Percentiles rank a stretch among this genome's conserved stretches.
Conservation (phyloP, 2,888 invertebrate genomes). For the Steromphala cineraria region DNA sequence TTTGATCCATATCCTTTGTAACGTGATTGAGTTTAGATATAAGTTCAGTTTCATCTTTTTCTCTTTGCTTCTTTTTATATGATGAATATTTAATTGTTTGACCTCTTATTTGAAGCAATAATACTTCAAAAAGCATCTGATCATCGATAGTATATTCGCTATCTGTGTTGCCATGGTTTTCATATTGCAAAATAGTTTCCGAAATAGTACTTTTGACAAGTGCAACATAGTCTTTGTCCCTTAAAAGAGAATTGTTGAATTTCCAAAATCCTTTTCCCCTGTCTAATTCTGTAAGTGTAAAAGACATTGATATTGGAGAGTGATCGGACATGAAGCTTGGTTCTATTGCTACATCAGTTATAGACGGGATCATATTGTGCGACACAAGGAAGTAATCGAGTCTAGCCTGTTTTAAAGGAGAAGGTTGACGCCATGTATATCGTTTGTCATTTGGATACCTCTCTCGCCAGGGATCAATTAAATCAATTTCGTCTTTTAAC, state of each 20-base stretch:
- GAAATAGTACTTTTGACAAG: neutral
- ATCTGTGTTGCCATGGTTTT: too few relatives aligned
- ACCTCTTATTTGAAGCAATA: too few relatives aligned
- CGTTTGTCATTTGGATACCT: neutral
- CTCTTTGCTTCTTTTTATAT: too few relatives aligned
- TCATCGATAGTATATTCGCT: too few relatives aligned
- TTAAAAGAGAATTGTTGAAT: constrained; percentile 21
- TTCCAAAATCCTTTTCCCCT: constrained; percentile 26
- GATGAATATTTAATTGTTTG: too few relatives aligned
- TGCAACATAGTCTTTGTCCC: neutral
- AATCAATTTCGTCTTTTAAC: constrained; percentile 16
- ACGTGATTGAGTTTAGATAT: too few relatives aligned
- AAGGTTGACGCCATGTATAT: constrained; percentile 15
- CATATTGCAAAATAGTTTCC: too few relatives aligned
- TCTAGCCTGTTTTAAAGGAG: constrained; percentile 23
- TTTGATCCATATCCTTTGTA: too few relatives aligned
- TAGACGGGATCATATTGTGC: neutral
- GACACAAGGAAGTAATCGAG: constrained; percentile 21
- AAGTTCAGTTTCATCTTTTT: too few relatives aligned
- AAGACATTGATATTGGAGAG: neutral
- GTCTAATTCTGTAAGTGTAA: constrained; percentile 11
- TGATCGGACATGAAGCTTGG: constrained; percentile 21
- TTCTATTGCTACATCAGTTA: neutral
- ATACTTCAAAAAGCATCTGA: too few relatives aligned
- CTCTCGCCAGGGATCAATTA: constrained; percentile 15